phyloP scores from a whole-genome alignment of 2,888 invertebrate species.

The Dendrolimus pini region DNA sequence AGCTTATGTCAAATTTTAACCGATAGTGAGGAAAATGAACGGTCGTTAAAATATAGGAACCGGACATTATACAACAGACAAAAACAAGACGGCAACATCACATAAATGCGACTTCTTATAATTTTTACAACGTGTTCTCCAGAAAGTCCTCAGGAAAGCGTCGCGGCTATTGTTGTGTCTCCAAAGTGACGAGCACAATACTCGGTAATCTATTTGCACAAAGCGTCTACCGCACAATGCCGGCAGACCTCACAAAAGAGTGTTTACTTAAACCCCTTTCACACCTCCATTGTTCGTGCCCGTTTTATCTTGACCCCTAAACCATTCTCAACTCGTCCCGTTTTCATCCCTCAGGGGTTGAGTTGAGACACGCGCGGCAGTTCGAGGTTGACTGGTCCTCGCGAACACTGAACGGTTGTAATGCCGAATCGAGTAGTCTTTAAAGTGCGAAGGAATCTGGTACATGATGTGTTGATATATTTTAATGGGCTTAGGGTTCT shows the following conservation, averaged over 20 bases:
- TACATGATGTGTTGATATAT: conserved; percentile 41
- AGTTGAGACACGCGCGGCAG: conserved; percentile 20
- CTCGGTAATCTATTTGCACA: conserved; percentile 69
- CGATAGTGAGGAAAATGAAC: too few relatives aligned
- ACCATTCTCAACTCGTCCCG: conserved; percentile 21
- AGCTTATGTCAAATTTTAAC: too few relatives aligned
- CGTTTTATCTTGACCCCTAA: conserved; percentile 31
- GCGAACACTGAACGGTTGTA: conserved; percentile 45
- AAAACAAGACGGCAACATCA: neutral
- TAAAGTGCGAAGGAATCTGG: conserved; percentile 51
- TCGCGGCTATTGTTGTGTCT: conserved; percentile 22
- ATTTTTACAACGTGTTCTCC: conserved; percentile 4
- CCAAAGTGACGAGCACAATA: conserved; percentile 43
- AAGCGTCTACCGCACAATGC: conserved; percentile 56
- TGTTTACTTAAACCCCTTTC: conserved; percentile 74
- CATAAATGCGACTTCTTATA: neutral
- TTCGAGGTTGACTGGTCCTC: conserved; percentile 26
- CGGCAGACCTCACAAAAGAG: conserved; percentile 62
- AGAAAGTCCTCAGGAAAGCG: conserved; percentile 17
- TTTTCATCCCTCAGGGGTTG: conserved; percentile 11
- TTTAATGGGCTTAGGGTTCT: conserved; percentile 19
- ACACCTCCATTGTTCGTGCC: conserved; percentile 63
- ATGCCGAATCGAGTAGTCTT: conserved; percentile 53
- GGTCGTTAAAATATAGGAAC: too few relatives aligned
- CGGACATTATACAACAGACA: neutral